These are phyloP conservation scores for Dermatemys mawii DNA, from an alignment of 2,113 vertebrate genomes.

Conservation along the genomic window DNA sequence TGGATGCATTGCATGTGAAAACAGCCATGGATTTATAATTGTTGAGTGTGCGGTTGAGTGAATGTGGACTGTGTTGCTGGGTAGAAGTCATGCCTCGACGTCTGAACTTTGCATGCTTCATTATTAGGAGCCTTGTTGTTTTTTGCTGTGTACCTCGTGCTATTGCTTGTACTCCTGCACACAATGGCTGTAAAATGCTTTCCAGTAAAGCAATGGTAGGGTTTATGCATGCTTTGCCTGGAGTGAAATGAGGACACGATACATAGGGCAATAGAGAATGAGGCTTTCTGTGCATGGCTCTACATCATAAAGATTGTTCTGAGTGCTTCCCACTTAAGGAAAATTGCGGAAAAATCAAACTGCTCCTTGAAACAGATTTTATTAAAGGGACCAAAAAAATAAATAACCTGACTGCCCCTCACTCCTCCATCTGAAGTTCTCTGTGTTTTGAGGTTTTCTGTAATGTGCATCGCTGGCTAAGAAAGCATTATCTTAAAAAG, in stretches of 20 bases:
- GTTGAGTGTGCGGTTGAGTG: background rate
- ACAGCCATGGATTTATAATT: background rate
- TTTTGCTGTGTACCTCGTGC: background rate
- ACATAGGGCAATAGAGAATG: background rate
- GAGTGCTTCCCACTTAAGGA: background rate
- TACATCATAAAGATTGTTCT: background rate
- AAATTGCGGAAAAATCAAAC: background rate
- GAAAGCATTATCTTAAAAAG: no score
- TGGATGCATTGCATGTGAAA: background rate
- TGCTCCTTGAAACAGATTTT: background rate
- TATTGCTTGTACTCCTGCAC: background rate
- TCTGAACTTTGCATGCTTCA: background rate
- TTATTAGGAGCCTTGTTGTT: background rate
- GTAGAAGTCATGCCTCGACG: background rate
- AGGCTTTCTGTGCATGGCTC: background rate
- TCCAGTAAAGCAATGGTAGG: background rate
- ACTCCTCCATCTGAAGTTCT: background rate
- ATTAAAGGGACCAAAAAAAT: background rate
- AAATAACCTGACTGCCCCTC: rapidly evolving
- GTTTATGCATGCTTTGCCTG: background rate
- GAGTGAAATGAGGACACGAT: background rate
- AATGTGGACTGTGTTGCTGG: background rate
- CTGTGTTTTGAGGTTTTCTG: background rate
- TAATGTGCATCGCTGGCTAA: background rate
- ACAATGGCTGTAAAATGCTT: background rate